Evolutionary conservation across 2,113 vertebrate genomes (phyloP).

Genomic region (Nothocercus nigrocapillus): DNA sequence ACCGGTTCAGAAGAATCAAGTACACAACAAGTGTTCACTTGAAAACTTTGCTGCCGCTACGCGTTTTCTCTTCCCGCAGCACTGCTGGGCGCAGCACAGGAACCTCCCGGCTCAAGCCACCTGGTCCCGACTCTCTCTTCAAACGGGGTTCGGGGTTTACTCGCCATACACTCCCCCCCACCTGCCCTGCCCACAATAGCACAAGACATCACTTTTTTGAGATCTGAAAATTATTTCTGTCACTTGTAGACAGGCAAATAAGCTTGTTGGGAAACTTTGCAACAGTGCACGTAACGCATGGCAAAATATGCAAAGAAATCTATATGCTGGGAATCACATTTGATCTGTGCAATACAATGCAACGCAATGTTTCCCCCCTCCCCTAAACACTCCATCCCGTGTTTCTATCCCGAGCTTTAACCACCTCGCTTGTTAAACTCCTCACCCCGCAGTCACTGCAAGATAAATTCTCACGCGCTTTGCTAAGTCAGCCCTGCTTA

Average conservation of each 20-base stretch:
- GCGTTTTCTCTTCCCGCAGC: neutral
- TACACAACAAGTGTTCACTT: neutral
- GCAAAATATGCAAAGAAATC: neutral
- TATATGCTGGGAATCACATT: neutral
- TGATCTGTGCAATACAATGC: neutral
- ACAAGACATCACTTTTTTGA: accelerated
- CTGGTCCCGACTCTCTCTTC: neutral
- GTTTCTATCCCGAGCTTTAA: neutral
- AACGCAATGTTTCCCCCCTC: neutral
- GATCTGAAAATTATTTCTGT: neutral
- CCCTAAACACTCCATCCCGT: neutral
- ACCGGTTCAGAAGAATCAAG: neutral
- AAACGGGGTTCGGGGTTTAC: accelerated
- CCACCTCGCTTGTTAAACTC: neutral
- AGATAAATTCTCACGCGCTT: neutral
- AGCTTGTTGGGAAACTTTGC: neutral
- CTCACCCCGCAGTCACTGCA: neutral
- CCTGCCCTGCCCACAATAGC: neutral
- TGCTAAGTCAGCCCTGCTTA: conserved; percentile 7
- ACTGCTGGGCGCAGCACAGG: neutral
- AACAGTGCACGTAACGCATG: neutral
- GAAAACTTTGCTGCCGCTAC: neutral
- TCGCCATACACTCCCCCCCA: accelerated
- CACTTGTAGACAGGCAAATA: neutral
- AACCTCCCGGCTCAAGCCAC: neutral